Evolutionary conservation across 2,888 invertebrate genomes (phyloP).

Genomic region (Protonemura montana): DNA sequence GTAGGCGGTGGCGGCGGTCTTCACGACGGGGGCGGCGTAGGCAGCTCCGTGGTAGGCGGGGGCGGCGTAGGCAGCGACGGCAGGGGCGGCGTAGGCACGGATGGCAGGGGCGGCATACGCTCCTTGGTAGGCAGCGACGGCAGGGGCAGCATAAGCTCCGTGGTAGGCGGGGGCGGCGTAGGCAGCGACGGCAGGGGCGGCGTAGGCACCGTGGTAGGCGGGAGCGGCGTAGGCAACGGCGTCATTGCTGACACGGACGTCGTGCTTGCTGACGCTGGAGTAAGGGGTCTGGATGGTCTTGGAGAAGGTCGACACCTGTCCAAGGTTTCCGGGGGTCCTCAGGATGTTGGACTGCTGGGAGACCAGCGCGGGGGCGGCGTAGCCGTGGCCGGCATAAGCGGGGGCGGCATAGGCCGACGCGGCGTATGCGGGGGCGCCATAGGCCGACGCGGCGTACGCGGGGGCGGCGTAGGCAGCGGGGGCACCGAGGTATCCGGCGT

Average conservation of each 20-base stretch:
- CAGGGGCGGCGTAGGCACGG: conserved; percentile 53
- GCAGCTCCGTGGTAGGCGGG: conserved; percentile 42
- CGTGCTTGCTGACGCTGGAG: conserved; percentile 74
- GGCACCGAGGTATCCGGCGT: conserved; percentile 47
- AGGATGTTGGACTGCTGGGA: conserved; percentile 68
- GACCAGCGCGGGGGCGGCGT: conserved; percentile 54
- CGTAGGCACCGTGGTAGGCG: conserved; percentile 47
- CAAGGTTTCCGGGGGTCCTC: conserved; percentile 71
- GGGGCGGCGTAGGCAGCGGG: conserved; percentile 36
- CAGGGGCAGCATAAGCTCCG: conserved; percentile 54
- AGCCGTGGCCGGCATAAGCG: neutral
- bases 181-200: conserved; percentile 51
- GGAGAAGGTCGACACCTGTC: conserved; percentile 71
- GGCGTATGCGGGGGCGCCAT: conserved; percentile 29
- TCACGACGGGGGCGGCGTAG: conserved; percentile 59
- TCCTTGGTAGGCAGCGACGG: conserved; percentile 55
- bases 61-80: conserved; percentile 47
- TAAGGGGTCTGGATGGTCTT: conserved; percentile 76
- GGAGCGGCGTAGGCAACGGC: conserved; percentile 53
- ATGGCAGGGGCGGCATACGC: conserved; percentile 56
- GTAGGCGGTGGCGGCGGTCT: conserved; percentile 56
- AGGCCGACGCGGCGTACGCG: conserved; percentile 30
- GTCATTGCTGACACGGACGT: conserved; percentile 71
- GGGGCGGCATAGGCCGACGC: conserved; percentile 19
- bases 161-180: conserved; percentile 49